Evolutionary conservation across 2,888 invertebrate genomes (phyloP), one percentile per base, ranked within the genome.

Genomic region (Monoplex corrugatus): DNA sequence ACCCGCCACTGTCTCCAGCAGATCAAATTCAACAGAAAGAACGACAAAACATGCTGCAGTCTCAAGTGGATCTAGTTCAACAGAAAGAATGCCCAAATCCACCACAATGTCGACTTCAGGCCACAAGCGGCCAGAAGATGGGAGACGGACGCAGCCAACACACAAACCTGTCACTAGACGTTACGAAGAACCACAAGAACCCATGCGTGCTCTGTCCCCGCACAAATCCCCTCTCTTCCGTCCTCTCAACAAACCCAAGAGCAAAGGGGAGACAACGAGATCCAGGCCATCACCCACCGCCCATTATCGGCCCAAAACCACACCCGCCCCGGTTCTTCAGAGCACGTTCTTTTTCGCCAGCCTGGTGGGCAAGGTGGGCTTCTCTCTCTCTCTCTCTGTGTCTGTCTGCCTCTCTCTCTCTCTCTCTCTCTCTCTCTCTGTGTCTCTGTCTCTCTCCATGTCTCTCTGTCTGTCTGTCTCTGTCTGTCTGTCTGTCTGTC

Each of bases 331-430:
- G 6, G 63, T 88, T n/a, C 68, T 88, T 28, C 87, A 88, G 32
- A 88, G 87, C 83, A 63, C 87, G 63, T 63, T 88, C 83, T 88
- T 80, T 83, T 63, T 63, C 87, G 57, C 80, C 87, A 83, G 44
- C 38, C 28, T 63, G 40, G 50, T 35, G 32, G 75, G 75, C 32
- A 78, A 87, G 10, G 86, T 44, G 23, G 43, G 16, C 8, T n/a
- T n/a, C n/a, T n/a, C n/a, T n/a, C n/a, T n/a, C n/a, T n/a, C n/a
- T n/a, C n/a, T n/a, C n/a, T n/a, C n/a, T n/a, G n/a, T n/a, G n/a
- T n/a, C n/a, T n/a, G n/a, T n/a, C n/a, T n/a, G n/a, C n/a, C n/a
- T n/a, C n/a, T n/a, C n/a, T n/a, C n/a, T n/a, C 28, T 28, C 13
- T 43, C 35, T 40, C 5, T n/a, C n/a, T n/a, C n/a, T n/a, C n/a